Conservation (phyloP, 2,113 vertebrate species). For the Dromas ardeola region DNA sequence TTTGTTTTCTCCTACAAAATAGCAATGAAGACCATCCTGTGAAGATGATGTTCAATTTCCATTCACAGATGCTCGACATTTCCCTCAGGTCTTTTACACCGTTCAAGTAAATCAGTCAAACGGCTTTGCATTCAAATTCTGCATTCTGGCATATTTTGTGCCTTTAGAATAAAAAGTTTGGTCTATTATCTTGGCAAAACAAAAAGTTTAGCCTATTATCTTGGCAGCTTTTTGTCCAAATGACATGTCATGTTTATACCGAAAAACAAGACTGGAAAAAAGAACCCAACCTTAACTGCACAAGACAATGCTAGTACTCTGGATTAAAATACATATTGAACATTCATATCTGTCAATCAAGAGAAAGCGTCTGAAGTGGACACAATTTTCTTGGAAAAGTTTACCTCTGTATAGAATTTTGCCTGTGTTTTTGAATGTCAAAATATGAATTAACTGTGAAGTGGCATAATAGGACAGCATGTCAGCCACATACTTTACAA, state of each 20-base stretch:
- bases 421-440: background rate
- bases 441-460: background rate
- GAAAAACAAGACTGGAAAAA: background rate
- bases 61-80: rapidly evolving
- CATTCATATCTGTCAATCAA: background rate
- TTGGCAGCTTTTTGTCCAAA: background rate
- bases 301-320: background rate
- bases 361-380: background rate
- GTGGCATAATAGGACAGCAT: background rate
- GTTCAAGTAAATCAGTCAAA: background rate
- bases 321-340: background rate
- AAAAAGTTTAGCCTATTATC: background rate
- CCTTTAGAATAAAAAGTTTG: background rate
- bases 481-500: background rate
- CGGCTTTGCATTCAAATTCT: background rate
- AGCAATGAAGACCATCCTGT: background rate
- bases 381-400: background rate
- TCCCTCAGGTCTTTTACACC: background rate
- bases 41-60: background rate
- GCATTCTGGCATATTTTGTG: background rate
- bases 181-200: background rate
- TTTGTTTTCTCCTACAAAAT: background rate
- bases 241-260: background rate
- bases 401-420: background rate
- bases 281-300: background rate